These are phyloP conservation scores for Machimus rusticus DNA, from an alignment of 2,888 invertebrate genomes.

Conservation along the genomic window DNA sequence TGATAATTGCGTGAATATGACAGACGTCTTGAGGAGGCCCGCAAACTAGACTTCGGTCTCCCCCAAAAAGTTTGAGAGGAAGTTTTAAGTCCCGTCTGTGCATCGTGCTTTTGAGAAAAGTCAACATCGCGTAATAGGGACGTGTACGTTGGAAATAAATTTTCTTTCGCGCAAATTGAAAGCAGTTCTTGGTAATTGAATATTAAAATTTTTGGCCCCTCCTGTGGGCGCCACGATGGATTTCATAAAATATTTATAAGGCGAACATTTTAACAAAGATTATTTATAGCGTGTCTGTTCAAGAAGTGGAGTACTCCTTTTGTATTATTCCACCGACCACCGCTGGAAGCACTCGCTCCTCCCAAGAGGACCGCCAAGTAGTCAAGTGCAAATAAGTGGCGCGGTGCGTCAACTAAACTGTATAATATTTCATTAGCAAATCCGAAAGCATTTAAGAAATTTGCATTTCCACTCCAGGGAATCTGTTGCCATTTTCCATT, in stretches of 20 bases:
- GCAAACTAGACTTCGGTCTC: not conserved
- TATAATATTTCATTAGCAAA: not conserved
- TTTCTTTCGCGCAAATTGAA: conserved; percentile 38
- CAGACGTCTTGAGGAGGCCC: conserved; percentile 6
- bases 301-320: not conserved
- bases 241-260: conserved; percentile 44
- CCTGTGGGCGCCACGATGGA: not conserved
- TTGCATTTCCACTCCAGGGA: not conserved
- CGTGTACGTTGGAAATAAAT: conserved; percentile 26
- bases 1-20: conserved; percentile 34
- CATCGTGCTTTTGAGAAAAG: conserved; percentile 29
- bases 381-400: not conserved
- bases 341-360: not conserved
- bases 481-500: not conserved
- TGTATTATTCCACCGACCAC: not conserved
- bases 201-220: conserved; percentile 40
- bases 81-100: not conserved
- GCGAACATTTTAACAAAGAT: conserved; percentile 33
- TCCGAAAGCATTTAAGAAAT: not conserved
- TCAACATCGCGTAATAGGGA: conserved; percentile 10
- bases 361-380: not conserved
- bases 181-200: conserved; percentile 37
- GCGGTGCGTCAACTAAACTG: not conserved
- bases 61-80: not conserved
- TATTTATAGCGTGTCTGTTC: conserved; percentile 36